Evolutionary conservation across 2,888 invertebrate genomes (phyloP).

Genomic region (Octodonta nipae): DNA sequence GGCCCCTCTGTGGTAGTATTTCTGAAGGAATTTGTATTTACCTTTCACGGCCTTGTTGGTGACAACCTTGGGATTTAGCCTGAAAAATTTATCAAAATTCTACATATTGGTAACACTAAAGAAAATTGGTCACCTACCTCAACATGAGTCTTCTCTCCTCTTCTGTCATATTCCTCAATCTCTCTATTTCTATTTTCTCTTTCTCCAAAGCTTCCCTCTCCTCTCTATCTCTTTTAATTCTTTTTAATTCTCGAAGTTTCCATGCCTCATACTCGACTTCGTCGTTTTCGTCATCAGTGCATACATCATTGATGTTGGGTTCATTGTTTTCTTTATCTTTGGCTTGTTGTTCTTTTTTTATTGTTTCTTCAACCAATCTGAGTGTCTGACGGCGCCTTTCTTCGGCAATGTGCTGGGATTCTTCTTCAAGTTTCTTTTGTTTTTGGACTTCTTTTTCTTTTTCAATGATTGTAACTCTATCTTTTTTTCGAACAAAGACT

Average conservation of each 20-base stretch:
- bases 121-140: slow-evolving; percentile 2
- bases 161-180: slow-evolving; percentile 85
- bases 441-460: slow-evolving; percentile 77
- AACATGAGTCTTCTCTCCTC: slow-evolving; percentile 86
- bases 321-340: slow-evolving; percentile 54
- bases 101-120: slow-evolving; percentile 17
- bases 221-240: slow-evolving; percentile 92
- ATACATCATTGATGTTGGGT: slow-evolving; percentile 70
- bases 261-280: slow-evolving; percentile 94
- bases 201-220: slow-evolving; percentile 81
- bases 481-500: slow-evolving; percentile 83
- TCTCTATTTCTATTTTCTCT: slow-evolving; percentile 77
- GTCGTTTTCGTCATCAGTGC: slow-evolving; percentile 90
- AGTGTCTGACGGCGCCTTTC: slow-evolving; percentile 79
- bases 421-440: slow-evolving; percentile 71
- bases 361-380: slow-evolving; percentile 78
- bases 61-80: slow-evolving; percentile 80
- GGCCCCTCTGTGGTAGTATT: slow-evolving; percentile 98
- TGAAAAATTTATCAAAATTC: not conserved
- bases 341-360: slow-evolving; percentile 64
- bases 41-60: slow-evolving; percentile 93
- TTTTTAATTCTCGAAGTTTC: slow-evolving; percentile 91
- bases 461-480: slow-evolving; percentile 89
- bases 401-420: slow-evolving; percentile 72
- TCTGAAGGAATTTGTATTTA: slow-evolving; percentile 98